These are phyloP conservation scores for Alexandromys fortis DNA, from an alignment of 2,113 vertebrate genomes.

Conservation along the genomic window DNA sequence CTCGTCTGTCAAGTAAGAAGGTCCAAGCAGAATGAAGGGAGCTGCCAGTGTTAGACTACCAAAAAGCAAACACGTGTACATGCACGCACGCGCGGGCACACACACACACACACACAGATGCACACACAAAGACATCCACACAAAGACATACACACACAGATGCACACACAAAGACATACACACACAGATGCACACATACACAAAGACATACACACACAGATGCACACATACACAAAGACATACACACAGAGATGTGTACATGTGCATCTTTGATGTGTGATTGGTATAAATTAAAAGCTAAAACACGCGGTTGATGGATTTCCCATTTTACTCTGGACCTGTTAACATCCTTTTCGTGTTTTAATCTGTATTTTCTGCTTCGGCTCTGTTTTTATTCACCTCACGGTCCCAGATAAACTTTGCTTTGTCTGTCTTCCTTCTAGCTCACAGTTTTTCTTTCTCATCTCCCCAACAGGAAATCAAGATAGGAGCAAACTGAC, in stretches of 20 bases:
- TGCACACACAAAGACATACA: no score
- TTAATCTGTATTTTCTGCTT: neutral
- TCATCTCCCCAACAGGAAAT: neutral
- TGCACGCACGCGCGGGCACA: no score
- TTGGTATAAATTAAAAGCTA: neutral
- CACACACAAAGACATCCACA: no score
- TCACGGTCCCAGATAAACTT: neutral
- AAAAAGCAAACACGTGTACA: neutral
- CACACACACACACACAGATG: accelerated
- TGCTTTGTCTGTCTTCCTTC: neutral
- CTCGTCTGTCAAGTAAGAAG: neutral
- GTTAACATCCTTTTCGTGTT: neutral
- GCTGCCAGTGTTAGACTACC: neutral
- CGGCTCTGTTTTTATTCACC: neutral
- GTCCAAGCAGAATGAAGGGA: neutral
- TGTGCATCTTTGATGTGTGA: neutral
- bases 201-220: no score
- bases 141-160: no score
- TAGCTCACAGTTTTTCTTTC: neutral
- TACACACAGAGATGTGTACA: no score
- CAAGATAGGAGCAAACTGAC: neutral
- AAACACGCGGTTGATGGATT: neutral
- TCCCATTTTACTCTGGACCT: neutral
- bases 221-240: no score
- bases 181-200: no score